phyloP scores from a whole-genome alignment of 2,113 vertebrate species.

The Columbina picui region DNA sequence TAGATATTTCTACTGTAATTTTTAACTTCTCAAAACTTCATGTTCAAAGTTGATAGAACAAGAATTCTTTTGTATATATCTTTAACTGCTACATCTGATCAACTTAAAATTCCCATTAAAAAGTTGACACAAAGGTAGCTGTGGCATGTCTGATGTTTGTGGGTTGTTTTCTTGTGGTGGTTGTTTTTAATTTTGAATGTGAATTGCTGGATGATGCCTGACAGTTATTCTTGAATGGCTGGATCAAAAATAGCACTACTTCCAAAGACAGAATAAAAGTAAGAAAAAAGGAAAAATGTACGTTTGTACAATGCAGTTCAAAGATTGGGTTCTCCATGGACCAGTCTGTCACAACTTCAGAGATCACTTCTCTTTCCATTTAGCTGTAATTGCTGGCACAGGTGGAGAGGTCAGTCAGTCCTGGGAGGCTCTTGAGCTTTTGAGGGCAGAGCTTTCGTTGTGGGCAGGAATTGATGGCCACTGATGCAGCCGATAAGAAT shows the following conservation, averaged over 20 bases:
- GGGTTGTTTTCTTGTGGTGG: background rate
- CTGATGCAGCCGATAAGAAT: background rate
- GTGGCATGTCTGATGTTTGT: background rate
- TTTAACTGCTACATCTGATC: background rate
- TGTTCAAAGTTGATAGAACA: background rate
- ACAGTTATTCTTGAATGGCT: background rate
- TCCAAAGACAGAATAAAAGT: background rate
- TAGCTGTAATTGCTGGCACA: background rate
- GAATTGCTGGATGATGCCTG: background rate
- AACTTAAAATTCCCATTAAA: background rate
- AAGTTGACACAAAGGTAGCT: background rate
- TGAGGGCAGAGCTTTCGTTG: background rate
- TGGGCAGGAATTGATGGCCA: background rate
- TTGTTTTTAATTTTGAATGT: background rate
- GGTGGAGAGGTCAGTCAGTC: background rate
- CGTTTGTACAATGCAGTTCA: background rate
- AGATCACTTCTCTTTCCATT: background rate
- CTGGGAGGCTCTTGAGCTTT: background rate
- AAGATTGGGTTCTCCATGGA: background rate
- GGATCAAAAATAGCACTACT: background rate
- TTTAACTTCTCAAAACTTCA: background rate
- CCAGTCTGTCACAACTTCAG: background rate
- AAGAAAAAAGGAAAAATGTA: background rate
- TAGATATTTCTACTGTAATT: background rate
- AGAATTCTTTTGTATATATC: background rate